Conservation (phyloP, 2,888 invertebrate genomes). For the Yponomeuta cagnagella region DNA sequence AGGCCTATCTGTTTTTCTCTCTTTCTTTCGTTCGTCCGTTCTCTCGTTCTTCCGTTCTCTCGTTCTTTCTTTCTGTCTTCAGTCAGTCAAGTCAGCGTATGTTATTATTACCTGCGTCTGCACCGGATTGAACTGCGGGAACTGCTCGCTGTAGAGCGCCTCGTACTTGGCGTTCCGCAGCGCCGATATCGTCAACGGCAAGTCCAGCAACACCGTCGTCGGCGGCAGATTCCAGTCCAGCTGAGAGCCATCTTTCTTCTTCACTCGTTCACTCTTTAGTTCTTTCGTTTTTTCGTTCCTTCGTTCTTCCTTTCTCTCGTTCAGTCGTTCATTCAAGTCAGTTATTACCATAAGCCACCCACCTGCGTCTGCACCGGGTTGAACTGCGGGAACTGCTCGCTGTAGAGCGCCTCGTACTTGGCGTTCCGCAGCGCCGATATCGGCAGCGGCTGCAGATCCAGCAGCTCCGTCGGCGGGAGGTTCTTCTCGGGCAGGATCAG, state of each 20-base stretch:
- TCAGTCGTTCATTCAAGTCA: background rate
- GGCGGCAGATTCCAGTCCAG: constrained; percentile 74
- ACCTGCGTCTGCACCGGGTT: constrained; percentile 98
- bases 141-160: constrained; percentile 87
- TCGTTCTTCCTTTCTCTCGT: background rate
- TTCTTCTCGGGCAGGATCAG: constrained; percentile 98
- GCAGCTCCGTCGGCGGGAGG: constrained; percentile 96
- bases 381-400: constrained; percentile 92
- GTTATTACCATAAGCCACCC: background rate
- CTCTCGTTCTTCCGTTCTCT: background rate
- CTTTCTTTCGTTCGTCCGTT: background rate
- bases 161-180: constrained; percentile 92
- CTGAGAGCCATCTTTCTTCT: too few relatives aligned
- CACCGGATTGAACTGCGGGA: constrained; percentile 97
- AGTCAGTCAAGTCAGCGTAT: too few relatives aligned
- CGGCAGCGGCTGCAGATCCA: constrained; percentile 97
- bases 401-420: constrained; percentile 90
- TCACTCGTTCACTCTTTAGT: background rate
- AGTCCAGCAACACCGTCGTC: constrained; percentile 77
- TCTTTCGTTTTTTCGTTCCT: background rate
- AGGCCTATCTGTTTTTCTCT: too few relatives aligned
- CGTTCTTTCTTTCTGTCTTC: background rate
- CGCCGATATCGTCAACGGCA: constrained; percentile 79
- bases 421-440: constrained; percentile 93
- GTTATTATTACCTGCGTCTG: constrained; percentile 81